phyloP scores from a whole-genome alignment of 2,797 vertebrate species.

The Prionace glauca region DNA sequence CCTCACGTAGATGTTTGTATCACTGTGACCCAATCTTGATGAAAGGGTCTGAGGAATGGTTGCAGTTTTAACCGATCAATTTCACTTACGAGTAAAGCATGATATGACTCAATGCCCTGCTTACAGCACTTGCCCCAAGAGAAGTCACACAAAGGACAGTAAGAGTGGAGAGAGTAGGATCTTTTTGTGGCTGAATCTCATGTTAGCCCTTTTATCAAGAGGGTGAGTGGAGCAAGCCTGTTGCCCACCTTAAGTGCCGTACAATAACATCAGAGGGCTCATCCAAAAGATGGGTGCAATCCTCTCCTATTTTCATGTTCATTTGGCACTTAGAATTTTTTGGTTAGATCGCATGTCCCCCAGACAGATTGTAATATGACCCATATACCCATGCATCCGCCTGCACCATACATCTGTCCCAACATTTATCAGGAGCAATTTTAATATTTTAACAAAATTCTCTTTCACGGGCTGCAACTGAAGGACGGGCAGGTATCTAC shows the following conservation, averaged over 20 bases:
- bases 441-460: not conserved
- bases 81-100: not conserved
- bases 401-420: not conserved
- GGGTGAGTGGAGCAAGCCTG: not conserved
- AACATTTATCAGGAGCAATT: not conserved
- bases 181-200: not conserved
- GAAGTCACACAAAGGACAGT: not conserved
- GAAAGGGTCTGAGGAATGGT: not conserved
- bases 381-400: not conserved
- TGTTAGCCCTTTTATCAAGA: not conserved
- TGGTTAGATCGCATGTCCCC: not conserved
- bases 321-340: too few relatives aligned
- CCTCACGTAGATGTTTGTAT: not conserved
- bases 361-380: not conserved
- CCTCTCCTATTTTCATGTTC: too few relatives aligned
- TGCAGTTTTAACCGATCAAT: not conserved
- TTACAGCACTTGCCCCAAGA: not conserved
- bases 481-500: not conserved
- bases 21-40: not conserved
- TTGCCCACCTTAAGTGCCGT: not conserved
- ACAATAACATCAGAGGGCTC: too few relatives aligned
- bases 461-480: not conserved
- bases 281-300: too few relatives aligned
- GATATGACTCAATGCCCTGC: not conserved
- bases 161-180: too few relatives aligned